Base-by-base conservation (phyloP, 2,797 vertebrate species). In the Otolemur crassicaudatus region DNA sequence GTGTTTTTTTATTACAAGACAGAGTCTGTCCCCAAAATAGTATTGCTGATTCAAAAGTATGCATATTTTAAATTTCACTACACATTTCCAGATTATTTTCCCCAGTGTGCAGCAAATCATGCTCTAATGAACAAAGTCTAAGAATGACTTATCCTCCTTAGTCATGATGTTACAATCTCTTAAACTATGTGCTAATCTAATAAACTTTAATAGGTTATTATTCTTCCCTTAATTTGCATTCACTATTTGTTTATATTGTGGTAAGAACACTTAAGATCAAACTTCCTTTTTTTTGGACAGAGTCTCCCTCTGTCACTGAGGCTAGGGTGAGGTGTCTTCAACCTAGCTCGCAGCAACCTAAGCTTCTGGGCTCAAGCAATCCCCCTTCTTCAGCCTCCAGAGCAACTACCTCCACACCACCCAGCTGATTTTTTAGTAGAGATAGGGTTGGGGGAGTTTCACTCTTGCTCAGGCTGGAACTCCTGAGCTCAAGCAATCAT, bases 141-240 rank as follows among this genome's bases (percentile, higher is more conserved):
- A 76, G 3, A 20, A 56, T 81, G 19, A 37, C 23, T 79, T 91
- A 23, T 16, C 9, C 1, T 88, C 20, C 61, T 5, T 56, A 29
- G 19, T 49, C 94, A 43, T 40, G 23, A 58, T 79, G 10, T 27
- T 67, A 67, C 20, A 91, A 37, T 56, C 70, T 90, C 92, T 95
- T 43, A 87, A 92, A 86, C 27, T 90, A 31, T 82, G 22, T 83
- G 31, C 7, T 88, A 94, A 72, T 72, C 13, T 92, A 72, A n/a
- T 46, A 23, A 53, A 34, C 63, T 83, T 31, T 65, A 84, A 67
- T 34, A 40, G 19, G 16, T 65, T 84, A 37, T 60, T 58, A 81
- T 75, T 93, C 56, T 79, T 49, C 27, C 31, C 22, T 87, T 90
- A 89, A 31, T 87, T 95, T 82, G 13, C 34, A 67, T 43, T 93